These are phyloP conservation scores for Leistus spinibarbis DNA, from an alignment of 2,888 invertebrate genomes.

Conservation along the genomic window DNA sequence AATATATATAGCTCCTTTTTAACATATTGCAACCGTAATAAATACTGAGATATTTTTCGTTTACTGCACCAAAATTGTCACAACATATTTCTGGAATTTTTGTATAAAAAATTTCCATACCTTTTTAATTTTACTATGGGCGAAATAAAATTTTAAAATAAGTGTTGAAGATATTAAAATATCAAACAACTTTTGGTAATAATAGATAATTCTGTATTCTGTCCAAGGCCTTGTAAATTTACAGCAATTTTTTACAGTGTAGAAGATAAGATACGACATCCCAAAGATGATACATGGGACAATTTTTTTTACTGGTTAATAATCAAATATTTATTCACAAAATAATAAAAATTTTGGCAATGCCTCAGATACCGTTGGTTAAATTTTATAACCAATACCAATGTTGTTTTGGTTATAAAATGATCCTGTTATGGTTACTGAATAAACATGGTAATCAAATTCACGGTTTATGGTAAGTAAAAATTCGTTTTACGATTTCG, in stretches of 20 bases:
- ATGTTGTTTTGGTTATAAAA: neutral
- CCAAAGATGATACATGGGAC: too few species aligned
- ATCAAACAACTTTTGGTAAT: too few species aligned
- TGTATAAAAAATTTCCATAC: too few species aligned
- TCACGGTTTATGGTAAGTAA: constrained; percentile 7
- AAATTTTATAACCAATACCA: neutral
- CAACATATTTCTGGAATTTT: neutral
- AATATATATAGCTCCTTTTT: too few species aligned
- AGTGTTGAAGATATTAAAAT: too few species aligned
- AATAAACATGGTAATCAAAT: constrained; percentile 15
- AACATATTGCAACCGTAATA: neutral
- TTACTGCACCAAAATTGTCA: neutral
- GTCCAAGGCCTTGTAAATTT: too few species aligned
- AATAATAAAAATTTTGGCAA: neutral
- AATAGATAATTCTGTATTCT: too few species aligned
- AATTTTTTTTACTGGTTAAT: too few species aligned
- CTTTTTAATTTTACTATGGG: too few species aligned
- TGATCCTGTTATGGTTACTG: neutral
- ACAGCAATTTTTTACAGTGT: too few species aligned
- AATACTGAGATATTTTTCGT: neutral
- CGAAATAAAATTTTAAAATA: too few species aligned
- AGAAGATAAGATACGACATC: too few species aligned
- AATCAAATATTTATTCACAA: neutral
- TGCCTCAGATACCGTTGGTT: neutral
- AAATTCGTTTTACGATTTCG: neutral